Percentiles rank a stretch among this genome's conserved stretches.
phyloP scores from a whole-genome alignment of 2,888 invertebrate species.

The Germaria angustata region DNA sequence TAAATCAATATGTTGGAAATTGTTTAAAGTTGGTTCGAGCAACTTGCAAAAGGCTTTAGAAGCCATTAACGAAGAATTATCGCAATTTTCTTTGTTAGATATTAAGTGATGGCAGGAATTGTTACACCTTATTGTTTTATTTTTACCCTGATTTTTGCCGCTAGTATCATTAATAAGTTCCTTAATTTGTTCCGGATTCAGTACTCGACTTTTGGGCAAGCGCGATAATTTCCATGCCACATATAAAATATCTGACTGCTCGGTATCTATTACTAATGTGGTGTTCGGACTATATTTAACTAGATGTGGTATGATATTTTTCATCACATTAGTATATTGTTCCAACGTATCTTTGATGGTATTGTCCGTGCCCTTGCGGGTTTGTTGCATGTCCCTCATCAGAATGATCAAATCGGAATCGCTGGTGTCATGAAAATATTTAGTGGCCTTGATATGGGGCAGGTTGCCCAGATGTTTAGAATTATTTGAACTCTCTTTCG shows the following conservation, averaged over 20 bases:
- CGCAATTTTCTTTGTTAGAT: neutral
- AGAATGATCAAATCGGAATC: slow-evolving; percentile 51
- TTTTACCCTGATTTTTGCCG: neutral
- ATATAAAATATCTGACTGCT: slow-evolving; percentile 39
- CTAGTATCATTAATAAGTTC: neutral
- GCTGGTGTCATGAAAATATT: slow-evolving; percentile 44
- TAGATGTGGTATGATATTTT: slow-evolving; percentile 34
- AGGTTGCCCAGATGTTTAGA: neutral
- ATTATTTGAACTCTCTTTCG: neutral
- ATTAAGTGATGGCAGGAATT: neutral
- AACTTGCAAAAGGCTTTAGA: slow-evolving; percentile 1
- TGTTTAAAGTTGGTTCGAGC: neutral
- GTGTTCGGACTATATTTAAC: slow-evolving; percentile 51
- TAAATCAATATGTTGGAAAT: neutral
- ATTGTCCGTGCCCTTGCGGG: neutral
- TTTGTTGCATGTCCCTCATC: slow-evolving; percentile 32
- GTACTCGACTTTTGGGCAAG: slow-evolving; percentile 18
- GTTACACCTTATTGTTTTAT: slow-evolving; percentile 15
- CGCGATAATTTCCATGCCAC: slow-evolving; percentile 46
- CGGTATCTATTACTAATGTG: slow-evolving; percentile 44
- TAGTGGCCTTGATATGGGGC: slow-evolving; percentile 32
- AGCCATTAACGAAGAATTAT: neutral
- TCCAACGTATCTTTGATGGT: neutral
- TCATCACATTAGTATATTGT: slow-evolving; percentile 29
- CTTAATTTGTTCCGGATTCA: slow-evolving; percentile 13